A percentile compares a stretch with the other conserved stretches of the same genome.
Evolutionary conservation across 2,888 invertebrate species (phyloP).

Genomic region (Anoplius nigerrimus): DNA sequence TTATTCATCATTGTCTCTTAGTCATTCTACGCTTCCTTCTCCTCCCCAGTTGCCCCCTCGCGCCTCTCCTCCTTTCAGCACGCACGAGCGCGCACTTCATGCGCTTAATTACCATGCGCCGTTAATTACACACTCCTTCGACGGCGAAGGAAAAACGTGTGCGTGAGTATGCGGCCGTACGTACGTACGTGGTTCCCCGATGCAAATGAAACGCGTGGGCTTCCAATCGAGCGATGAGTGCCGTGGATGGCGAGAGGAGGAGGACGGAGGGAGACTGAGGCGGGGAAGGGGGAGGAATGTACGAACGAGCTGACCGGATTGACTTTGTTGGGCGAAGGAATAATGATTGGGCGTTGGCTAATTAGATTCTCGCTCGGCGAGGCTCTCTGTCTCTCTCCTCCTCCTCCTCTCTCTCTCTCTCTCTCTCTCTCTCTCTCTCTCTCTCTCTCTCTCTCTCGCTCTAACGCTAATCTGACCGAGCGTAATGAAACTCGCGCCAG

Average conservation of each 20-base stretch:
- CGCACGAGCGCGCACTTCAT: conserved; percentile 40
- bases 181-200: conserved; percentile 29
- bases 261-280: not conserved
- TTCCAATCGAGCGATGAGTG: conserved; percentile 2
- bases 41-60: too few species aligned
- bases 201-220: conserved; percentile 47
- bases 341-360: conserved; percentile 55
- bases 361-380: conserved; percentile 36
- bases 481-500: too few species aligned
- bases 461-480: too few species aligned
- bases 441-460: not conserved
- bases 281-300: not conserved
- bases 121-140: conserved; percentile 53
- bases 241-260: conserved; percentile 20
- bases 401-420: conserved; percentile 6
- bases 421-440: not conserved
- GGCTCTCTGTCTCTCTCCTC: not conserved
- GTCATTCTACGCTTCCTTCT: not conserved
- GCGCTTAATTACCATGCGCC: conserved; percentile 55
- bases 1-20: conserved; percentile 9
- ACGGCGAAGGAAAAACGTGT: conserved; percentile 44
- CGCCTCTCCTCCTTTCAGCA: conserved; percentile 15
- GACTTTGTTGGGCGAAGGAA: conserved; percentile 38
- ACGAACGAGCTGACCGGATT: conserved; percentile 20
- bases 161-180: conserved; percentile 10